Conservation (phyloP, 2,888 invertebrate species). For the Hipparchia sbordonii region DNA sequence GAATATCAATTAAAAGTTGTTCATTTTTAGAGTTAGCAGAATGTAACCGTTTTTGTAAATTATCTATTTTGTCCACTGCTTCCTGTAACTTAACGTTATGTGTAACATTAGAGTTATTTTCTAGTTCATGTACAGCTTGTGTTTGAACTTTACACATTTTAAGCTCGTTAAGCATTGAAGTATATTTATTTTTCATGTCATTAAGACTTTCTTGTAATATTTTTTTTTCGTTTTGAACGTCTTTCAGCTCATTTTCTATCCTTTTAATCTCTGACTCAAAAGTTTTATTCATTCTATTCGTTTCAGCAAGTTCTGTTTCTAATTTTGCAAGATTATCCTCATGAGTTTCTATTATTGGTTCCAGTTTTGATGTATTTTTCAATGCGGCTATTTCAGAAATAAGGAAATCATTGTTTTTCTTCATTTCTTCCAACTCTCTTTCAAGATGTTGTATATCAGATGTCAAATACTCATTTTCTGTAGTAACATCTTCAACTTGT, state of each 20-base stretch:
- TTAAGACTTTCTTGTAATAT: constrained; percentile 78
- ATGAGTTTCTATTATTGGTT: constrained; percentile 88
- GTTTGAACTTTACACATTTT: constrained; percentile 70
- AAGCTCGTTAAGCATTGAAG: constrained; percentile 72
- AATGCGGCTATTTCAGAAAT: constrained; percentile 85
- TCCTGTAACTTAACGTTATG: constrained; percentile 56
- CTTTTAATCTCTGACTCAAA: constrained; percentile 84
- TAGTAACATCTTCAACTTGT: constrained; percentile 81
- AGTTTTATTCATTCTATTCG: constrained; percentile 80
- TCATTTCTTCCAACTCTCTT: constrained; percentile 85
- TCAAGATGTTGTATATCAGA: constrained; percentile 80
- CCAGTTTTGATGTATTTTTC: constrained; percentile 85
- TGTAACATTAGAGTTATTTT: constrained; percentile 63
- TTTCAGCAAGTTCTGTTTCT: constrained; percentile 86
- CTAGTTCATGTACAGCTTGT: constrained; percentile 75
- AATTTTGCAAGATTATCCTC: constrained; percentile 86
- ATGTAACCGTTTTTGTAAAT: constrained; percentile 66
- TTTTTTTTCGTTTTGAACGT: constrained; percentile 68
- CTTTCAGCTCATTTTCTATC: constrained; percentile 80
- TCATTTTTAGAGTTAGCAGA: constrained; percentile 70
- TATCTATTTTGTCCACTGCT: constrained; percentile 67
- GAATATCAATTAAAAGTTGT: constrained; percentile 77
- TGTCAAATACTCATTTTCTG: constrained; percentile 76
- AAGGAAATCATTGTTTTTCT: constrained; percentile 88
- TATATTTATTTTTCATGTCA: constrained; percentile 80